These are phyloP conservation scores for Zootoca vivipara DNA, from an alignment of 2,113 vertebrate species.

Conservation along the genomic window DNA sequence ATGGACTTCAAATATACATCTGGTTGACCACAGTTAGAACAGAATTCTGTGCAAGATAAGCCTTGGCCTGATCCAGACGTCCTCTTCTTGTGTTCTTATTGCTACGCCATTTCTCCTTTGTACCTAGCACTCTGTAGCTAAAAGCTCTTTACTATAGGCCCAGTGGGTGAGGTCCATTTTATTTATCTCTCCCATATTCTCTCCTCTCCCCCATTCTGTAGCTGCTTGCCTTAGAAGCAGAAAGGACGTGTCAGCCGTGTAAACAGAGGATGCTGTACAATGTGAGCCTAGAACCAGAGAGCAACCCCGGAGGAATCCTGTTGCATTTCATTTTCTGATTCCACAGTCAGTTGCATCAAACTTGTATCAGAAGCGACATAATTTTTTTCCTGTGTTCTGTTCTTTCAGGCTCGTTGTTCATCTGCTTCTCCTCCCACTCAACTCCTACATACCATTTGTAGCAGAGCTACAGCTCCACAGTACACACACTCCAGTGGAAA, in stretches of 20 bases:
- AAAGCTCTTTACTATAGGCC: not conserved
- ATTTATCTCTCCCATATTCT: not conserved
- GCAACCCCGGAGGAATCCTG: conserved; percentile 16
- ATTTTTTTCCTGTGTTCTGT: conserved; percentile 48
- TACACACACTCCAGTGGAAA: not conserved
- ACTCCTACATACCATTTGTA: conserved; percentile 46
- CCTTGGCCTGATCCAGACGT: too few relatives aligned
- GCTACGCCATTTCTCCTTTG: not conserved
- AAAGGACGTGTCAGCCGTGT: accelerated
- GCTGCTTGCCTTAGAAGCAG: not conserved
- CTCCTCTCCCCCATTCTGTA: too few relatives aligned
- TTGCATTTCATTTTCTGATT: not conserved
- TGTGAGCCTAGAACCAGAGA: not conserved
- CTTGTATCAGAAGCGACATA: conserved; percentile 32
- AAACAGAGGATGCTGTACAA: accelerated
- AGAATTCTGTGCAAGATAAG: too few relatives aligned
- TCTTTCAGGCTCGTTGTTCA: conserved; percentile 29
- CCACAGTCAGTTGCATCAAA: conserved; percentile 35
- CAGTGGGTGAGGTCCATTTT: not conserved
- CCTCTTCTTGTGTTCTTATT: too few relatives aligned
- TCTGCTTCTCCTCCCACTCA: conserved; percentile 58
- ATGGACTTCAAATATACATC: too few relatives aligned
- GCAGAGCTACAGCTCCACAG: conserved; percentile 13
- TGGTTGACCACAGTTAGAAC: too few relatives aligned
- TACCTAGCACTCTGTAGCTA: not conserved